These are phyloP conservation scores for Neotoxoptera formosana DNA, from an alignment of 1,140 invertebrate species.

Conservation along the genomic window DNA sequence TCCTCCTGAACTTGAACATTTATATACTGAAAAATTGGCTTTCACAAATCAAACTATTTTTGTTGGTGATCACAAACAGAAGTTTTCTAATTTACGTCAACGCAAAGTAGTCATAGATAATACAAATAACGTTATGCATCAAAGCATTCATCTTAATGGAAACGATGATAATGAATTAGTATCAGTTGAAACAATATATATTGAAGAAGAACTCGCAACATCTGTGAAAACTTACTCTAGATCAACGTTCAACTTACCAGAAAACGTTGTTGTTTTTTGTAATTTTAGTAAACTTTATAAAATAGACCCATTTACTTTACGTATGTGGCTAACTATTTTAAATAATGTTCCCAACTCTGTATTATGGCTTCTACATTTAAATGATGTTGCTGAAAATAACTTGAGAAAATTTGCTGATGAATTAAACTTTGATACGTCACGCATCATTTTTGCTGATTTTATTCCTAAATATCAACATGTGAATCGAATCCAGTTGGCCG, in stretches of 20 bases:
- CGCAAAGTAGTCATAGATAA: conserved; percentile 77
- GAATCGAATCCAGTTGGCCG: conserved; percentile 93
- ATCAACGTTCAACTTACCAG: conserved; percentile 93
- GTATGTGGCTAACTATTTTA: conserved; percentile 92
- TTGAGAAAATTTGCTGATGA: conserved; percentile 83
- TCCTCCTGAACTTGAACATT: conserved; percentile 83
- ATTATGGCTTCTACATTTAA: conserved; percentile 95
- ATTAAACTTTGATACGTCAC: conserved; percentile 78
- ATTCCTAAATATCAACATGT: conserved; percentile 99
- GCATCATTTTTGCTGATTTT: conserved; percentile 96
- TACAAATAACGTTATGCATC: conserved; percentile 72
- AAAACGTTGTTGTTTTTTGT: conserved; percentile 96
- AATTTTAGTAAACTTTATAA: conserved; percentile 99
- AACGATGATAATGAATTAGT: conserved; percentile 59
- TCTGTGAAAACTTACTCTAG: conserved; percentile 68
- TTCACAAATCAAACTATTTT: conserved; percentile 99
- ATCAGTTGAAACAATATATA: conserved; percentile 77
- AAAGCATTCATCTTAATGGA: conserved; percentile 63
- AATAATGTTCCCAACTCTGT: conserved; percentile 96
- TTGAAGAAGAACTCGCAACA: conserved; percentile 66
- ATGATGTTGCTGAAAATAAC: conserved; percentile 94
- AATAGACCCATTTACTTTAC: conserved; percentile 92
- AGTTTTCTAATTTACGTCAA: conserved; percentile 96
- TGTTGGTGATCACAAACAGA: conserved; percentile 97
- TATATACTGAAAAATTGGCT: conserved; percentile 97